A percentile compares a stretch with the other conserved stretches of the same genome.
phyloP scores from a whole-genome alignment of 2,888 invertebrate species.

The Ornithoptera priamus region DNA sequence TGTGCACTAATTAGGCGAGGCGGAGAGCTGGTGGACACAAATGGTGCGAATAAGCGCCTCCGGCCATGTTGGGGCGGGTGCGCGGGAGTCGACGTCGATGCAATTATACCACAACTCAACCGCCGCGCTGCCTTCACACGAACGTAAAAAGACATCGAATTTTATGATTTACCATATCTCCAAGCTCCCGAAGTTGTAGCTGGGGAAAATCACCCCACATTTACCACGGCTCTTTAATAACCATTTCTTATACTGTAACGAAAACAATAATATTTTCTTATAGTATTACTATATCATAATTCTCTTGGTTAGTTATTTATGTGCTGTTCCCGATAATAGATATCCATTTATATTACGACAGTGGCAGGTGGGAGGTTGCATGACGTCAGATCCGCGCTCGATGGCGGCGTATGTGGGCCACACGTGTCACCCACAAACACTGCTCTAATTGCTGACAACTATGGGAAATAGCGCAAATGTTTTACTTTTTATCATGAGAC shows the following conservation, averaged over 20 bases:
- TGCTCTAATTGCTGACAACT: constrained; percentile 74
- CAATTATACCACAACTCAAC: constrained; percentile 56
- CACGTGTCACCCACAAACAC: constrained; percentile 69
- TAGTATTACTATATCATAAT: not conserved
- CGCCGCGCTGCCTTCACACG: constrained; percentile 29
- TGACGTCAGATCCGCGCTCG: constrained; percentile 70
- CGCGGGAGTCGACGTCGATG: constrained; percentile 66
- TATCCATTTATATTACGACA: not conserved
- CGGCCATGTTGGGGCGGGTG: constrained; percentile 64
- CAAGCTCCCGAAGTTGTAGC: not conserved
- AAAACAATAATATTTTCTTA: not conserved
- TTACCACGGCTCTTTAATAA: not conserved
- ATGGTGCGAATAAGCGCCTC: constrained; percentile 62
- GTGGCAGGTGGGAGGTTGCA: constrained; percentile 59
- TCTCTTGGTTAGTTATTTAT: not conserved
- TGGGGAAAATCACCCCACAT: not conserved
- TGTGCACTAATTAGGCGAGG: constrained; percentile 69
- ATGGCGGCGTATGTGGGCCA: constrained; percentile 74
- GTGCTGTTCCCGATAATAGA: constrained; percentile 11
- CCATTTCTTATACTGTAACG: not conserved
- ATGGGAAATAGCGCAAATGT: constrained; percentile 74
- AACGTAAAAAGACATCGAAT: not conserved
- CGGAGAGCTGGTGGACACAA: constrained; percentile 62
- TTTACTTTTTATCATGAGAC: constrained; percentile 61
- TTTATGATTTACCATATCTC: not conserved